Evolutionary conservation across 2,113 vertebrate genomes (phyloP), one percentile per base, ranked within the genome.

Genomic region (Ptychochromis oligacanthus): DNA sequence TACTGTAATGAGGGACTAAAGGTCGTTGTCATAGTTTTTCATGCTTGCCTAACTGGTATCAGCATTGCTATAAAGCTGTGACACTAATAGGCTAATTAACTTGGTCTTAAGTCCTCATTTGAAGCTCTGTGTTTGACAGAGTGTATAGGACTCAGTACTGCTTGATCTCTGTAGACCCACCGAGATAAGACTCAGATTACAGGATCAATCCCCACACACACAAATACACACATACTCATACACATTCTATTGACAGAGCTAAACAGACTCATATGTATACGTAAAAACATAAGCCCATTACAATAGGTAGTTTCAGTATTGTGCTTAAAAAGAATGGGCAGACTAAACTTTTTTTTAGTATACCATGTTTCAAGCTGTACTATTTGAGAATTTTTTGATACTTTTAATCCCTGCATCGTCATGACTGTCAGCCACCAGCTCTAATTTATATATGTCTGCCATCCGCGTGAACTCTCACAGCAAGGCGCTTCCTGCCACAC

Each of bases 141-240:
- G 54, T 75, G 64, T 82, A 31, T 38, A 84, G 82, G 76, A 75
- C 78, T 85, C 76, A 28, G 49, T 77, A 77, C 74, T 61, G 77
- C 77, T 85, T 91, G 87, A 94, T 92, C 89, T 88, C 75, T 31
- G 79, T 77, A 46, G 82, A 90, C 89, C 88, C 79, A 11, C 83
- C 8, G 62, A 85, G 91, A 93, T 94, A 91, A 94, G 81, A 86
- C 80, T 83, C 75, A 88, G 91, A 94, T 95, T 90, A 94, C 89
- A 81, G 78, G 88, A 93, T 94, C 84, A 93, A 89, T 92, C 84
- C 59, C 24, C 82, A 80, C 58, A 76, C 28, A 7, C 59, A 64
- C 61, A 72, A 60, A 84, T 18, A 58, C 75, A 70, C 79, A 82
- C 76, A 52, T n/a, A 49, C 28, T 67, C n/a, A 13, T 58, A 70